These are phyloP conservation scores for Dromaius novaehollandiae DNA, from an alignment of 2,113 vertebrate genomes.

Conservation along the genomic window DNA sequence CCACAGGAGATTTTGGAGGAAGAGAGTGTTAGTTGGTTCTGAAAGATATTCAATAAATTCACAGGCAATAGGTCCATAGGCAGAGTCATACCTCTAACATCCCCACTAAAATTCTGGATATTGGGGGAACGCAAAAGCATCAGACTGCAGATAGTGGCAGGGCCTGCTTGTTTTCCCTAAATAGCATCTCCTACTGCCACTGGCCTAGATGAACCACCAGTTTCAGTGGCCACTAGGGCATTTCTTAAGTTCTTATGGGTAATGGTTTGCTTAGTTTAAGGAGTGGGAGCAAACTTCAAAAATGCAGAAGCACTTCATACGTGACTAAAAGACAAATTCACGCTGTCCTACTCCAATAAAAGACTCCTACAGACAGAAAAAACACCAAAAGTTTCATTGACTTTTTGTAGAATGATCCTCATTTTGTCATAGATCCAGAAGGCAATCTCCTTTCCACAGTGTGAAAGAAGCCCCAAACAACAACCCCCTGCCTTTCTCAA, in stretches of 20 bases:
- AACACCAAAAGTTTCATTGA: neutral
- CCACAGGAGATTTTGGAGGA: neutral
- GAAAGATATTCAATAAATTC: neutral
- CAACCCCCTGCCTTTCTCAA: neutral
- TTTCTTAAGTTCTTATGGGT: neutral
- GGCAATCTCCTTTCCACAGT: neutral
- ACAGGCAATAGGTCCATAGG: neutral
- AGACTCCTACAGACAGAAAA: rapidly evolving
- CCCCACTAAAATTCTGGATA: neutral
- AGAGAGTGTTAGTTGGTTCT: neutral
- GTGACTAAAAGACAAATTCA: neutral
- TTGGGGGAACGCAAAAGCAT: neutral
- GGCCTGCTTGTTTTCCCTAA: neutral
- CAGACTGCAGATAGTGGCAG: neutral
- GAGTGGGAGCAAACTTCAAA: neutral
- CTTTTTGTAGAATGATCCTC: neutral
- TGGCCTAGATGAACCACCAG: neutral
- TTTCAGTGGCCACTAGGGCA: neutral
- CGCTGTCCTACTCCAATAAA: neutral
- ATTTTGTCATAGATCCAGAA: neutral
- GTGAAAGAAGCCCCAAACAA: neutral
- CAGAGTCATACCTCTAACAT: neutral
- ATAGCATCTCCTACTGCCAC: neutral
- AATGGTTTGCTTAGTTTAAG: neutral
- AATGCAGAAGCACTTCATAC: neutral